Percentiles rank a stretch among this genome's conserved stretches.
phyloP scores from a whole-genome alignment of 2,113 vertebrate species.

The Nothocercus nigrocapillus region DNA sequence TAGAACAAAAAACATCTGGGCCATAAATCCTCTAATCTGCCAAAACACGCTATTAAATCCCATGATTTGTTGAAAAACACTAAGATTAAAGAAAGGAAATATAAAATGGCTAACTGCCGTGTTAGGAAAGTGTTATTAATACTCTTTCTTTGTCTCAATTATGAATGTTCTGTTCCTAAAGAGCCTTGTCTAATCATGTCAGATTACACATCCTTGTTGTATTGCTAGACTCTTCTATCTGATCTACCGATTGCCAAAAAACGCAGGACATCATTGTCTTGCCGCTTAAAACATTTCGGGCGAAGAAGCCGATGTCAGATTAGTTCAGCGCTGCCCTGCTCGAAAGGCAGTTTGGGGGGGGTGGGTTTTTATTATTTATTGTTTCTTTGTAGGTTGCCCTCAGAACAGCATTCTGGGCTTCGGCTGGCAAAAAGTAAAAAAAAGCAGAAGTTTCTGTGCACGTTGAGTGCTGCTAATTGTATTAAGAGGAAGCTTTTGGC shows the following conservation, averaged over 20 bases:
- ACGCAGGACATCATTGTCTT: constrained; percentile 70
- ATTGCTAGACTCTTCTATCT: constrained; percentile 83
- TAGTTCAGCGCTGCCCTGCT: constrained; percentile 32
- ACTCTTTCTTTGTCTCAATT: constrained; percentile 93
- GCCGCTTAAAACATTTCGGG: constrained; percentile 72
- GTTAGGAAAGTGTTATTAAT: constrained; percentile 91
- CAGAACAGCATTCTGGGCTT: neutral
- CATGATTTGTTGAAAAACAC: constrained; percentile 98
- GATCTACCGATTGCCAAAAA: constrained; percentile 80
- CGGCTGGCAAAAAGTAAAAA: neutral
- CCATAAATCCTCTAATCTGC: constrained; percentile 98
- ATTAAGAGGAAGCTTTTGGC: neutral
- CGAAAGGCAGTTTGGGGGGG: neutral
- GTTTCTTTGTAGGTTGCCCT: neutral
- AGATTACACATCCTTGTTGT: constrained; percentile 89
- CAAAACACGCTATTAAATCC: constrained; percentile 95
- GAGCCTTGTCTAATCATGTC: constrained; percentile 97
- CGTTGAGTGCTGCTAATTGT: neutral
- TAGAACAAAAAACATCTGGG: constrained; percentile 99
- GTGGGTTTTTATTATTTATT: neutral
- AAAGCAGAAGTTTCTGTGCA: neutral
- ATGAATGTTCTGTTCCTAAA: constrained; percentile 92
- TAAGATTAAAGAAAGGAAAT: constrained; percentile 96
- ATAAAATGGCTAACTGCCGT: constrained; percentile 91
- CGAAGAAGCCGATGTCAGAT: constrained; percentile 74